phyloP scores from a whole-genome alignment of 1,140 invertebrate genomes.

The Maconellicoccus hirsutus region DNA sequence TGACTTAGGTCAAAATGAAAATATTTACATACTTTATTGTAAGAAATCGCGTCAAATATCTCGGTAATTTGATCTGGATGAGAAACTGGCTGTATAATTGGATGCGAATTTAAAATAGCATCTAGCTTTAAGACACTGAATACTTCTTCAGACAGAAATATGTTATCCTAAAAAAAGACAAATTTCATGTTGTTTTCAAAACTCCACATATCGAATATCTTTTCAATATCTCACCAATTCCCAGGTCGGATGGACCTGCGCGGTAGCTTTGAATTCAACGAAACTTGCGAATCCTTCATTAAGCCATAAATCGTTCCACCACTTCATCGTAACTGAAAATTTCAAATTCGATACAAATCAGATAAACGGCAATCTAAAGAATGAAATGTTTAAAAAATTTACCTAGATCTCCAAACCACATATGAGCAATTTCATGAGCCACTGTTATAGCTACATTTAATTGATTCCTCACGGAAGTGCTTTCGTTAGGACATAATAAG shows the following conservation, averaged over 20 bases:
- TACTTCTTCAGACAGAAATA: slow-evolving; percentile 34
- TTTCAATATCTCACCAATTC: slow-evolving; percentile 59
- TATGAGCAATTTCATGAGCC: slow-evolving; percentile 84
- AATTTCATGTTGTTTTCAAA: slow-evolving; percentile 11
- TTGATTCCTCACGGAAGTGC: slow-evolving; percentile 59
- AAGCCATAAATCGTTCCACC: slow-evolving; percentile 89
- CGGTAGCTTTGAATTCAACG: slow-evolving; percentile 66
- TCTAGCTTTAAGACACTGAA: slow-evolving; percentile 65
- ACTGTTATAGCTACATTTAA: slow-evolving; percentile 68
- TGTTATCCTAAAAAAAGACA: slow-evolving; percentile 27
- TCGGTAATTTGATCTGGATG: slow-evolving; percentile 83
- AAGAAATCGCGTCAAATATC: slow-evolving; percentile 86
- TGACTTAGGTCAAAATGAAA: slow-evolving; percentile 23
- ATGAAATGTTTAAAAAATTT: slow-evolving; percentile 31
- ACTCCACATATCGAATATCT: too few relatives aligned
- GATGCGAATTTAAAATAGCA: slow-evolving; percentile 69
- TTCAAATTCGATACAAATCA: slow-evolving; percentile 14
- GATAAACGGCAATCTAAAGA: neutral
- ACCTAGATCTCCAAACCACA: slow-evolving; percentile 83
- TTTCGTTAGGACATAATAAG: slow-evolving; percentile 56
- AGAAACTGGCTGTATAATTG: slow-evolving; percentile 68
- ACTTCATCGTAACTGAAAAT: slow-evolving; percentile 66
- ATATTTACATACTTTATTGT: slow-evolving; percentile 59
- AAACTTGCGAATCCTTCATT: slow-evolving; percentile 87
- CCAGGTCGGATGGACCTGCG: slow-evolving; percentile 64